Evolutionary conservation across 1,140 invertebrate species (phyloP).

Genomic region (Macrobrachium nipponense): DNA sequence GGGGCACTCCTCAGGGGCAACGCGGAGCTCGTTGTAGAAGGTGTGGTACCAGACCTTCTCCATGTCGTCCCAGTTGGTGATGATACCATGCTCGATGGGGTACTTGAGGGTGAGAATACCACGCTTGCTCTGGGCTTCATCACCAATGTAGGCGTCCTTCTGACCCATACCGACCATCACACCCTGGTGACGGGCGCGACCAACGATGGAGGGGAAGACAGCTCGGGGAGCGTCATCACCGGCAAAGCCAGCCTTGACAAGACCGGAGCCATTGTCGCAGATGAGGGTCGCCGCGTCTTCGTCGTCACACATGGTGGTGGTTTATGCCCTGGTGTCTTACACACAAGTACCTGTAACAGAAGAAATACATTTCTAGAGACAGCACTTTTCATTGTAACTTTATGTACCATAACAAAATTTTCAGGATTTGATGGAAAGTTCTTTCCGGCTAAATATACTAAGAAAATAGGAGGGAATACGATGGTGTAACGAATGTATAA

Average conservation of each 20-base stretch:
- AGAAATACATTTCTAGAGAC: too few species aligned
- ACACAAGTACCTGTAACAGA: too few species aligned
- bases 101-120: slow-evolving; percentile 93
- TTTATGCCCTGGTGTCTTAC: too few species aligned
- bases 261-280: slow-evolving; percentile 76
- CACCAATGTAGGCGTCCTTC: slow-evolving; percentile 90
- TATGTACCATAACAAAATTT: too few species aligned
- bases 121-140: slow-evolving; percentile 93
- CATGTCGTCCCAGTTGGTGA: slow-evolving; percentile 98
- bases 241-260: slow-evolving; percentile 78
- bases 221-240: slow-evolving; percentile 93
- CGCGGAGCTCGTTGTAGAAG: slow-evolving; percentile 95
- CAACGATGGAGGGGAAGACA: slow-evolving; percentile 85
- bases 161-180: slow-evolving; percentile 97
- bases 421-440: too few species aligned
- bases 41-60: slow-evolving; percentile 97
- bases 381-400: too few species aligned
- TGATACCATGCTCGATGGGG: slow-evolving; percentile 94
- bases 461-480: too few species aligned
- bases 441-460: too few species aligned
- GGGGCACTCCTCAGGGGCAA: slow-evolving; percentile 93
- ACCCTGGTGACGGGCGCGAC: slow-evolving; percentile 75
- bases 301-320: too few species aligned
- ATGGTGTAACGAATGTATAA: too few species aligned
- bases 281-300: too few species aligned